Evolutionary conservation across 2,113 vertebrate species (phyloP).

Genomic region (Peromyscus californicus): DNA sequence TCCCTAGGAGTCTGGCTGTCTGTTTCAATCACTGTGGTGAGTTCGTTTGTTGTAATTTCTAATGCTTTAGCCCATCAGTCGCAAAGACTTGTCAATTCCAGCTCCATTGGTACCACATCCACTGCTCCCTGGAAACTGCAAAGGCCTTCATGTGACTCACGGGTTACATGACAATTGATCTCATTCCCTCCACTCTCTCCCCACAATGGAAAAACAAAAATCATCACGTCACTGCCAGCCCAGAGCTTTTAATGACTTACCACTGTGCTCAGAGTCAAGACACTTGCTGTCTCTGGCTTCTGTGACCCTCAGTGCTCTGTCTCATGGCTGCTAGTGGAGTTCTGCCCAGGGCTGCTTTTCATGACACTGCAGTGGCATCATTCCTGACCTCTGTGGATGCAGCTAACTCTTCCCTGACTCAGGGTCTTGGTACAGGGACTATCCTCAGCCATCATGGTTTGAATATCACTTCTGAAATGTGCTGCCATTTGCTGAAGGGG

Average conservation of each 20-base stretch:
- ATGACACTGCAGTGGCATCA: accelerated
- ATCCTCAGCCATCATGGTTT: background rate
- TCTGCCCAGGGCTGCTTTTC: background rate
- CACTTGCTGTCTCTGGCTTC: background rate
- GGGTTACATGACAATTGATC: background rate
- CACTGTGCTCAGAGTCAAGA: background rate
- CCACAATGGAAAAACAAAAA: background rate
- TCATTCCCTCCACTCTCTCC: background rate
- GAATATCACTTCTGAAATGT: background rate
- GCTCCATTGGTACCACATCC: background rate
- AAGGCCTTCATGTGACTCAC: background rate
- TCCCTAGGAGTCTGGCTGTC: background rate
- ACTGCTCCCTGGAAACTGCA: background rate
- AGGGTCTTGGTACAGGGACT: background rate
- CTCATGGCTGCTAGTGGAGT: background rate
- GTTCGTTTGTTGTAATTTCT: background rate
- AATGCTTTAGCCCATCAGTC: background rate
- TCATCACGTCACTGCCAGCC: background rate
- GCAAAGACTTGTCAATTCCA: background rate
- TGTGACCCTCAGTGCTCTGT: accelerated
- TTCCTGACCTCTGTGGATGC: background rate
- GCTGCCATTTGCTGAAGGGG: background rate
- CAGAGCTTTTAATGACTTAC: background rate
- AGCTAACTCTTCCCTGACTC: background rate
- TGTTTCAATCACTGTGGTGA: background rate